These are phyloP conservation scores for Philhelius pedissequus DNA, from an alignment of 2,888 invertebrate species.

Conservation along the genomic window DNA sequence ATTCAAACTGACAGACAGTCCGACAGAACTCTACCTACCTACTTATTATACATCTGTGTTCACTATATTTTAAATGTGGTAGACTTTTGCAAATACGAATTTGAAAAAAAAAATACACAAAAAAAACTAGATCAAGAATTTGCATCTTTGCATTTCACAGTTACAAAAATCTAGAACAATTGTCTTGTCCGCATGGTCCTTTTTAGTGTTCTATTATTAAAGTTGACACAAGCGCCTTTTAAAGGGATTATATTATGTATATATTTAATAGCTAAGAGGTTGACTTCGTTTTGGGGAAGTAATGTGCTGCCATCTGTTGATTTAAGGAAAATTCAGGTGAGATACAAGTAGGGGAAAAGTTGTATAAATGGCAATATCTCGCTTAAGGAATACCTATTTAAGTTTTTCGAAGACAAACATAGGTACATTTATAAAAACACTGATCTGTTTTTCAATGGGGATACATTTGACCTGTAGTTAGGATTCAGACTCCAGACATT, in stretches of 20 bases:
- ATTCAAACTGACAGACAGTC: constrained; percentile 50
- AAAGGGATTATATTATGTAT: background rate
- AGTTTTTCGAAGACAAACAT: no score
- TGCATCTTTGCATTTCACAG: constrained; percentile 13
- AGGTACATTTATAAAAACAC: no score
- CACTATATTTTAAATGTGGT: background rate
- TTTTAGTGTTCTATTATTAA: background rate
- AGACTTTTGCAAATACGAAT: constrained; percentile 1
- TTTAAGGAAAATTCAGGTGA: background rate
- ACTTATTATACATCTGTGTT: background rate
- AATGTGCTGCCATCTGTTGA: background rate
- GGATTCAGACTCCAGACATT: no score
- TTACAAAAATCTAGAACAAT: constrained; percentile 29
- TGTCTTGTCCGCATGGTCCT: constrained; percentile 23
- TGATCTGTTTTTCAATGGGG: no score
- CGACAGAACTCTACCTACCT: background rate
- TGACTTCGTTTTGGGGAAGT: background rate
- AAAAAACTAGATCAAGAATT: constrained; percentile 15
- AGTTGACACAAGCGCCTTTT: constrained; percentile 7
- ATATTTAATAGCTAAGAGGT: background rate
- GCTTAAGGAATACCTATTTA: no score
- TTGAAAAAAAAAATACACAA: background rate
- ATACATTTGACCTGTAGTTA: no score
- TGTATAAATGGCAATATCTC: background rate
- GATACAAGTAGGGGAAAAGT: no score